phyloP scores from a whole-genome alignment of 2,888 invertebrate species.

The Yponomeuta plumbellus region DNA sequence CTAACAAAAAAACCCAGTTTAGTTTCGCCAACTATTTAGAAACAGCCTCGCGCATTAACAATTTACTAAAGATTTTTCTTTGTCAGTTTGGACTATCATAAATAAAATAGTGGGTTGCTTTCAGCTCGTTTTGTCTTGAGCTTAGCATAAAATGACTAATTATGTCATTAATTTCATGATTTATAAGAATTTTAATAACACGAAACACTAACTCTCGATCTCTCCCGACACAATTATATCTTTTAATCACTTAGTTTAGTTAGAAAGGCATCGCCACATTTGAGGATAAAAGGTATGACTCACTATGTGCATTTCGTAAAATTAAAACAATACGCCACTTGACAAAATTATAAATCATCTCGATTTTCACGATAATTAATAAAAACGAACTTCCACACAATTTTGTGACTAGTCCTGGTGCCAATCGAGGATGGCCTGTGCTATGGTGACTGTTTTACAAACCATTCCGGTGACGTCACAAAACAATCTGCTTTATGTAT shows the following conservation, averaged over 20 bases:
- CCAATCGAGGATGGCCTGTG: no score
- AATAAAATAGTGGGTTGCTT: not conserved
- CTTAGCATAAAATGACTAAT: not conserved
- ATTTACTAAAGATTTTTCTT: not conserved
- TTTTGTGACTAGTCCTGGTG: no score
- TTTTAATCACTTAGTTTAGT: not conserved
- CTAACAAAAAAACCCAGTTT: no score
- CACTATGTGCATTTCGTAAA: not conserved
- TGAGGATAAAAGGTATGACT: not conserved
- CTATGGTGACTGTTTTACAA: no score
- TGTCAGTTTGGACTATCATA: not conserved
- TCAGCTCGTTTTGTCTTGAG: not conserved
- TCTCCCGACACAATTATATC: not conserved
- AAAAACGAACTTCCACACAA: no score
- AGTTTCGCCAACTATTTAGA: no score
- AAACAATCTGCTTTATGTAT: no score
- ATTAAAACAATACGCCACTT: not conserved
- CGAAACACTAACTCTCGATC: slow-evolving; percentile 1
- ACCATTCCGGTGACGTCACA: no score
- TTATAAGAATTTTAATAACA: slow-evolving; percentile 2
- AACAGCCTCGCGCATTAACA: not conserved
- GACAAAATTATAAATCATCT: no score
- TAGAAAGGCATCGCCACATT: not conserved
- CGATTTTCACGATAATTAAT: no score
- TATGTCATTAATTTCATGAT: not conserved